Evolutionary conservation across 2,888 invertebrate genomes (phyloP), one percentile per base, ranked within the genome.

Genomic region (Caenorhabditis japonica): DNA sequence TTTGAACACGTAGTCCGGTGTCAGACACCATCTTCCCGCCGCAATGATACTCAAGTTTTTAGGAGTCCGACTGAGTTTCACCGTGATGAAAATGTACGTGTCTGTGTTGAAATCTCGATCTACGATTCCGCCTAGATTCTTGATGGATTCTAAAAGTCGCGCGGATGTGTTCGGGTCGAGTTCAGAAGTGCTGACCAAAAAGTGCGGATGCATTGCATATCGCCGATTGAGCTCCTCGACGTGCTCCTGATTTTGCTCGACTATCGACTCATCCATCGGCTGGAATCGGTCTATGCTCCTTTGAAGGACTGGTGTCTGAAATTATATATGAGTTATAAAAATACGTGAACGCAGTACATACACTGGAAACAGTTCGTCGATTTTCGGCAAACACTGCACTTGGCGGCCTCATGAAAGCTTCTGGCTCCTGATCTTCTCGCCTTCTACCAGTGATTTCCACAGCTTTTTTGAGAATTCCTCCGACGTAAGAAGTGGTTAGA

Each of bases 21-120:
- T 34, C 10, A 74, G 56, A 43, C 74, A 74, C 74, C 74, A 74
- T 38, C 46, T 52, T 12, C 74, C 74, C 10, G 68, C 61, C 3
- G 74, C 68, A 8, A 74, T 59, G 2, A 56, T 30, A 27, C 68
- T 34, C 8, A 74, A 34, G 2, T 51, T 56, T 38, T 74, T 74
- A 12, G 61, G 56, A 0, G 62, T 41, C 47, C 74, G 23, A 5
- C 30, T 46, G 43, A 74, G n/a, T 27, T 47, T 56, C 4, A 27
- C 41, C 8, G 60, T 27, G 25, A 74, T 58, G 8, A 74, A 19
- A 47, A 52, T 59, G 13, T 61, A 47, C 4, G 46, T 30, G 19
- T 74, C 68, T 34, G 23, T 17, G 15, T 46, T 61, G 23, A 47
- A 69, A 10, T 62, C 58, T 4, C 46, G 30, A 12, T 62, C 56